Evolutionary conservation across 2,113 vertebrate species (phyloP).

Genomic region (Pyrgilauda ruficollis): DNA sequence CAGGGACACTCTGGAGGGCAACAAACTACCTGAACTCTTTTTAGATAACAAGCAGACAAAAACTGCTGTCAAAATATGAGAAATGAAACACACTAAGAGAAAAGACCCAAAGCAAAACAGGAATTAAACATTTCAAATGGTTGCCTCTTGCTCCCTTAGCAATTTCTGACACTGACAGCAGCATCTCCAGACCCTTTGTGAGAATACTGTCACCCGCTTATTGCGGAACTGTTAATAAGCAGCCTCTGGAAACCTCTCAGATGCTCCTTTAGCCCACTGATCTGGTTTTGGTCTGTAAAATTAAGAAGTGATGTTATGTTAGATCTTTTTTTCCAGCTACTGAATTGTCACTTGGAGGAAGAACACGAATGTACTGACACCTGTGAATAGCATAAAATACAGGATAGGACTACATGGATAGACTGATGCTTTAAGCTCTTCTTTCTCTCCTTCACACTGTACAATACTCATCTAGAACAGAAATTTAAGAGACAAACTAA

Average conservation of each 20-base stretch:
- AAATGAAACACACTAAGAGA: background rate
- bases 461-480: background rate
- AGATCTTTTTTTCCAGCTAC: background rate
- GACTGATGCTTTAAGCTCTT: background rate
- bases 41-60: background rate
- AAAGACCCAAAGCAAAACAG: background rate
- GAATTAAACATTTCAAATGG: background rate
- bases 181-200: background rate
- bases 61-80: background rate
- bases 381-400: background rate
- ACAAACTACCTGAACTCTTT: background rate
- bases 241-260: background rate
- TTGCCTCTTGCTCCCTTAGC: background rate
- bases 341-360: background rate
- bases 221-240: background rate
- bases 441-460: background rate
- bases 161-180: background rate
- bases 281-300: background rate
- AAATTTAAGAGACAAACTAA: background rate
- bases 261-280: background rate
- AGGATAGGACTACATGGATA: background rate
- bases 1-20: background rate
- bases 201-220: background rate
- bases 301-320: background rate
- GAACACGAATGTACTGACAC: background rate